Evolutionary conservation across 2,888 invertebrate species (phyloP).

Genomic region (Acleris sparsana): DNA sequence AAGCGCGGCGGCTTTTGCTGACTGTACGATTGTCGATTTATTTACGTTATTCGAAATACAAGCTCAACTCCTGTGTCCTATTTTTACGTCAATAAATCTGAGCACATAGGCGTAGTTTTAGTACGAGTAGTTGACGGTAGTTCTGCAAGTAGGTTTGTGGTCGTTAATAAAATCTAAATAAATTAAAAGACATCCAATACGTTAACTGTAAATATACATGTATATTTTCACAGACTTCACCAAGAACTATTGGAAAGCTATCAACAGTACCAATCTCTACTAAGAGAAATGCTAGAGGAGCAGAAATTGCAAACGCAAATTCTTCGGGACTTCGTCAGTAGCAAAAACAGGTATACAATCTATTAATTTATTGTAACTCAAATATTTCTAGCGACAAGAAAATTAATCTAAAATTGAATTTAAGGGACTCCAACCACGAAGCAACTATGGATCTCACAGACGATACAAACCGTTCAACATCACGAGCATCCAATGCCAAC

Average conservation of each 20-base stretch:
- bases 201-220: not conserved
- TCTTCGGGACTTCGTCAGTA: constrained; percentile 71
- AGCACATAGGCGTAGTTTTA: no score
- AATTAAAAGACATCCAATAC: no score
- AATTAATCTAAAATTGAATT: not conserved
- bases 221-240: constrained; percentile 79
- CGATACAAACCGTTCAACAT: constrained; percentile 21
- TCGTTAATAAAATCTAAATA: no score
- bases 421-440: constrained; percentile 18
- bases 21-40: no score
- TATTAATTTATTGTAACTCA: not conserved
- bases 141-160: no score
- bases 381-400: no score
- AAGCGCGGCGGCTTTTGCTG: no score
- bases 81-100: no score
- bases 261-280: constrained; percentile 87
- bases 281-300: constrained; percentile 88
- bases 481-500: constrained; percentile 24
- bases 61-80: no score
- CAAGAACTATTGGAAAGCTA: constrained; percentile 91
- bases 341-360: constrained; percentile 57
- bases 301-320: constrained; percentile 86
- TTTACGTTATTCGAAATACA: no score
- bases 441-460: constrained; percentile 22
- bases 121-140: no score